Evolutionary conservation across 2,113 vertebrate species (phyloP), one percentile per base, ranked within the genome.

Genomic region (Cyphomyrus discorhynchus): DNA sequence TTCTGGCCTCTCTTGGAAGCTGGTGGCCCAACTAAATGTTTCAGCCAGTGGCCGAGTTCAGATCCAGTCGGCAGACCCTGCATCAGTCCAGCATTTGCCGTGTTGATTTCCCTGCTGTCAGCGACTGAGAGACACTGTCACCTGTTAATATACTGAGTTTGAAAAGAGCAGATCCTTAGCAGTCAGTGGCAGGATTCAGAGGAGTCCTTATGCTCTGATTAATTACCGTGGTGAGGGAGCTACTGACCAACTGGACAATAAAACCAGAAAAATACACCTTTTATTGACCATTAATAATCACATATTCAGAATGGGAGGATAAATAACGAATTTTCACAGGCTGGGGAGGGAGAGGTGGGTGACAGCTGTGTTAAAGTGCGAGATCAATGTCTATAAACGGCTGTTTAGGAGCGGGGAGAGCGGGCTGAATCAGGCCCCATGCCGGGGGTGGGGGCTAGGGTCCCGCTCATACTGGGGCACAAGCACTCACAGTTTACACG

Each of bases 331-430:
- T 66, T 66, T 66, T 27, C 62, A 27, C 62, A 66, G 62, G 62
- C 62, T 58, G 52, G 17, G 13, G 86, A 27, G 17, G 17, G 52
- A 15, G 52, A 52, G 31, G 86, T 88, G 90, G 87, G 15, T 90
- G 58, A 56, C 15, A 66, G 62, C 62, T 74, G 88, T 24, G 92
- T 92, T 94, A 95, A 94, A 95, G 92, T 95, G 94, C 93, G 93
- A 95, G 94, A 96, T 96, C 95, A 95, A 96, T 96, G 91, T 21
- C 83, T 93, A 95, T 95, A 94, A 96, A 96, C 49, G 85, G 93
- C 91, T 90, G 86, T 91, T 94, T 95, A 92, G 93, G 95, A 92
- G 92, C 91, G 90, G 74, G 83, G 77, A 50, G 84, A 42, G 50
- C 10, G 11, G 74, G 88, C 52, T 94, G 92, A 95, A 95, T 94